A percentile compares a stretch with the other conserved stretches of the same genome.
Evolutionary conservation across 2,888 invertebrate species (phyloP).

Genomic region (Aphrophora alni): DNA sequence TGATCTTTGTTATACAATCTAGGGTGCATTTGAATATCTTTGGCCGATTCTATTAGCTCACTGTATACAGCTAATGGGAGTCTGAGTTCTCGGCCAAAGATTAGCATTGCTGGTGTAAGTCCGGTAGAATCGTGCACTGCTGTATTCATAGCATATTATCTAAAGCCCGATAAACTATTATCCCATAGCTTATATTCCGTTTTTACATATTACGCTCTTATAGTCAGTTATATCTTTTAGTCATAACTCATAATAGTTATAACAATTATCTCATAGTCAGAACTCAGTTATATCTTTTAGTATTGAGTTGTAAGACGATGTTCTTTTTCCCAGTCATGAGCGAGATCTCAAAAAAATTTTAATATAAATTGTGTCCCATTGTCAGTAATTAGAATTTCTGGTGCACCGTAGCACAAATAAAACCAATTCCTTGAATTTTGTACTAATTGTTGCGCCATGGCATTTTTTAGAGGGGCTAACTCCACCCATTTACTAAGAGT

Average conservation of each 20-base stretch:
- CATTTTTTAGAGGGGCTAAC: background rate
- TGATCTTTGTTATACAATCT: too few species aligned
- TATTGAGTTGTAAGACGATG: too few species aligned
- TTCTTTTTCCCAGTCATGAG: too few species aligned
- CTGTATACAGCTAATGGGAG: background rate
- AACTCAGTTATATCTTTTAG: too few species aligned
- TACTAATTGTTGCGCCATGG: background rate
- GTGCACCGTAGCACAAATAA: too few species aligned
- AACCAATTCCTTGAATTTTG: too few species aligned
- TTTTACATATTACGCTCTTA: slow-evolving; percentile 52
- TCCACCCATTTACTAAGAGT: slow-evolving; percentile 12
- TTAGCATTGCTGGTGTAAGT: slow-evolving; percentile 47
- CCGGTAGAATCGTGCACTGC: slow-evolving; percentile 44
- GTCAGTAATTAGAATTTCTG: too few species aligned
- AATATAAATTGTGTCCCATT: too few species aligned
- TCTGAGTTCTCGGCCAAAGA: slow-evolving; percentile 43
- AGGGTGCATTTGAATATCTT: too few species aligned
- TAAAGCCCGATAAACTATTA: slow-evolving; percentile 40
- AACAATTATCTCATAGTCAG: too few species aligned
- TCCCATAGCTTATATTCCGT: slow-evolving; percentile 51
- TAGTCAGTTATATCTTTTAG: slow-evolving; percentile 42
- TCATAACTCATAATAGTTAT: too few species aligned
- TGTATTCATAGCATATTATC: slow-evolving; percentile 47
- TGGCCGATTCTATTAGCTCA: background rate
- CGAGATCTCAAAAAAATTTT: too few species aligned